phyloP scores from a whole-genome alignment of 2,888 invertebrate species.

The Patella ulyssiponensis region DNA sequence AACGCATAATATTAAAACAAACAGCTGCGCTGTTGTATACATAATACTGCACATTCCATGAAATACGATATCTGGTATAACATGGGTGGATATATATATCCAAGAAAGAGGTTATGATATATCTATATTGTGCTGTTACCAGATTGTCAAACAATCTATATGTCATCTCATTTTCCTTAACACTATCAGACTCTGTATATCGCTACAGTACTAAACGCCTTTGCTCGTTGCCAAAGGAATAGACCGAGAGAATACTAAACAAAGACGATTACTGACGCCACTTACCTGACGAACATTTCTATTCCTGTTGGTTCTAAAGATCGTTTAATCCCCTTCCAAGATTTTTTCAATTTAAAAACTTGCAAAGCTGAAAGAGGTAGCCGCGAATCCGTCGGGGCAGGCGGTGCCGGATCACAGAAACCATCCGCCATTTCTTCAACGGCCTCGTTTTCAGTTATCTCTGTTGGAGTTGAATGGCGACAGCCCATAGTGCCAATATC shows the following conservation, averaged over 20 bases:
- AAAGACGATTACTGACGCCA: neutral
- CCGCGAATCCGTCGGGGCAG: constrained; percentile 61
- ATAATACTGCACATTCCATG: too few species aligned
- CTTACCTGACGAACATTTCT: constrained; percentile 69
- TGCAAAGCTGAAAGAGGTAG: constrained; percentile 64
- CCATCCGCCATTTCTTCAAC: constrained; percentile 53
- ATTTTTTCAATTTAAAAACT: constrained; percentile 67
- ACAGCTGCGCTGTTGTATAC: too few species aligned
- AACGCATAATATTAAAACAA: too few species aligned
- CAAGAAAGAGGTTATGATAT: too few species aligned
- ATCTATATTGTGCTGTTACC: too few species aligned
- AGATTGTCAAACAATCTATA: too few species aligned
- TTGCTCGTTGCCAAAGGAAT: neutral
- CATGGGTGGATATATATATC: too few species aligned
- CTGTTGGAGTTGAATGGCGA: neutral
- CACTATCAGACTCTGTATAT: too few species aligned
- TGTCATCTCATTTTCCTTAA: too few species aligned
- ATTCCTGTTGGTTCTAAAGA: constrained; percentile 65
- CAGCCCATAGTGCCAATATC: neutral
- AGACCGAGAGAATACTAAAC: neutral
- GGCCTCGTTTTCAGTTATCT: constrained; percentile 11
- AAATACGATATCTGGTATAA: too few species aligned
- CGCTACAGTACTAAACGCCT: too few species aligned
- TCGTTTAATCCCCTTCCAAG: constrained; percentile 69
- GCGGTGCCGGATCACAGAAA: constrained; percentile 55